Base-by-base conservation (phyloP, 2,888 invertebrate species). In the Bellardia pandia region DNA sequence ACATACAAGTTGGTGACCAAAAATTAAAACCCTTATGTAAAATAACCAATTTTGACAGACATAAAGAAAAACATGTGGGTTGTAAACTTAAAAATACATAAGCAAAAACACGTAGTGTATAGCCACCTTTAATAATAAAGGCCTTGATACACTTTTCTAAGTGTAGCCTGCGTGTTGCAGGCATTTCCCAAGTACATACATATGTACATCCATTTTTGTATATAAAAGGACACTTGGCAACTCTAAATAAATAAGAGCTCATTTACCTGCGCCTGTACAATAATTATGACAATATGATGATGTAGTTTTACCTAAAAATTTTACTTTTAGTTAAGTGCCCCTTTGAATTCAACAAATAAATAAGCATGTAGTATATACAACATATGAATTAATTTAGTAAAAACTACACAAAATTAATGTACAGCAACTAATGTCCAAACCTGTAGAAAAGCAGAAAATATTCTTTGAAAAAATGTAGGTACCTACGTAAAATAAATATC, bases 231-330 rank as follows among this genome's bases (percentile, higher is more conserved):
- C 23, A 42, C 51, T 1, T 82, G 69, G 82, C 68, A 82, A 82
- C 82, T 51, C 82, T 75, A n/a, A 30, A 30, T 16, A 37, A 62
- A 68, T 81, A 56, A 75, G 69, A 48, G 60, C 75, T 82, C 68
- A 69, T 76, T 82, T 76, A 82, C 68, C 75, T 76, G 75, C 82
- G 75, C 69, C 51, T 75, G 69, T 16, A 76, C 75, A 76, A 82
- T 69, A 82, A 75, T 76, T 82, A 82, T 76, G 69, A 58, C 45
- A 58, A 64, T 51, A 51, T 14, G 30, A 45, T 30, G n/a, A 51
- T 48, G 51, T 3, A 53, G 23, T 71, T 8, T 14, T 37, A 8
- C 37, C 51, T 23, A 78, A 78, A 69, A 58, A 56, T 56, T 56
- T 56, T 13, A 40, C 62, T 48, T 23, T 16, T 2, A 64, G 9